Conservation (phyloP, 2,797 vertebrate genomes). For the Coracias cyanogaster region DNA sequence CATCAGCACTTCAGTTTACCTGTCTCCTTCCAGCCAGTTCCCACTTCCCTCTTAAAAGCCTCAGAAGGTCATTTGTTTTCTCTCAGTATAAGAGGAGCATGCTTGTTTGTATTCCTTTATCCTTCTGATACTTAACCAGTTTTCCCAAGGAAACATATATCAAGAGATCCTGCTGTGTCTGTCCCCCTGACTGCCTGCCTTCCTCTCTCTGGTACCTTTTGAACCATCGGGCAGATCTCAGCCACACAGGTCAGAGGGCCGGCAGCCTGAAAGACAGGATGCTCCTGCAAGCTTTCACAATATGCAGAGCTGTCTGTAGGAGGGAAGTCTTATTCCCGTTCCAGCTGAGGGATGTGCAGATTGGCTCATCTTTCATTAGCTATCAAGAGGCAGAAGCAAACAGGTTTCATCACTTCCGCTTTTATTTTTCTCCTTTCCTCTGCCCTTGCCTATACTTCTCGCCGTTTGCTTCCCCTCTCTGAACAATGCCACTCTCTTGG, state of each 20-base stretch:
- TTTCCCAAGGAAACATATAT: background rate
- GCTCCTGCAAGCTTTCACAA: background rate
- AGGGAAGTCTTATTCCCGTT: background rate
- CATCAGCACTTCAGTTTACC: background rate
- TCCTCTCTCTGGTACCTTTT: background rate
- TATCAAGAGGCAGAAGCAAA: constrained; percentile 23
- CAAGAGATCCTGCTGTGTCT: background rate
- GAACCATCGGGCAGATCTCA: background rate
- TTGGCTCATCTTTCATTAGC: constrained; percentile 40
- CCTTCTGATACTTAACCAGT: background rate
- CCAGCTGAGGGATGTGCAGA: constrained; percentile 30
- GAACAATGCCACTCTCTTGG: constrained; percentile 5
- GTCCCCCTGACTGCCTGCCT: background rate
- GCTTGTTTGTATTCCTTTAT: background rate
- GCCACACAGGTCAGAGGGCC: background rate
- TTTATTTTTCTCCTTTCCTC: constrained; percentile 49
- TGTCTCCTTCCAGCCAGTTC: background rate
- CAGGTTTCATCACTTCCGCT: constrained; percentile 47
- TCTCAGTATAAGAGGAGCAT: background rate
- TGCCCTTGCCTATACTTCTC: background rate
- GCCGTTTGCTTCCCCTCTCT: background rate
- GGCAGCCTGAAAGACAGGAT: background rate
- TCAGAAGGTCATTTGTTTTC: background rate
- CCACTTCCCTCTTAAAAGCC: background rate
- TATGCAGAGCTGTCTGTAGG: background rate